phyloP scores from a whole-genome alignment of 2,797 vertebrate species.

The Hapalemur alaotrensis region DNA sequence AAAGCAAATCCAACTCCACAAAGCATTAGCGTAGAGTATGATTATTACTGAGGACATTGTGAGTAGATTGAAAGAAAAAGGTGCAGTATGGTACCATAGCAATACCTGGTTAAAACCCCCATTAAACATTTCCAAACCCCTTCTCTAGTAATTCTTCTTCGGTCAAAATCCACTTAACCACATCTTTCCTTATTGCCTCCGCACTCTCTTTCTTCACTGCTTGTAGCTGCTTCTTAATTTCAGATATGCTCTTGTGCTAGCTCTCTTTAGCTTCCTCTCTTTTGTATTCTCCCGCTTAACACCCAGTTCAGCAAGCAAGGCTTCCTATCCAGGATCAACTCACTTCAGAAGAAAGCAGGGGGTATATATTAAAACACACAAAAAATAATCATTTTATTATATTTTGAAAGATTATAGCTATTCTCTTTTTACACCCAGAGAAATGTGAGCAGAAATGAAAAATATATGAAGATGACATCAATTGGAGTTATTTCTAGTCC shows the following conservation, averaged over 20 bases:
- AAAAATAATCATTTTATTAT: not conserved
- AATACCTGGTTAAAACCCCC: not conserved
- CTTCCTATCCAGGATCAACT: not conserved
- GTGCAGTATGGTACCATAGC: not conserved
- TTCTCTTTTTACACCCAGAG: not conserved
- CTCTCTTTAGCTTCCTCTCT: not conserved
- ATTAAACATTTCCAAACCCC: not conserved
- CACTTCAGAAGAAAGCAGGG: not conserved
- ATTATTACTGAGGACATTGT: not conserved
- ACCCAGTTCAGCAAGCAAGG: not conserved
- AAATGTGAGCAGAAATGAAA: slow-evolving; percentile 6
- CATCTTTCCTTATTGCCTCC: not conserved
- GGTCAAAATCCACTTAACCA: not conserved
- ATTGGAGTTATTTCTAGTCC: slow-evolving; percentile 6
- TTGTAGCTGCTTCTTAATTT: not conserved
- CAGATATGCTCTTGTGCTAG: not conserved
- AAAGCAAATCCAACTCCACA: not conserved
- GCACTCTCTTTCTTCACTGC: not conserved
- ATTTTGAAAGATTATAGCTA: not conserved
- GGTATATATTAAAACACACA: not conserved
- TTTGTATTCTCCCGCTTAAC: not conserved
- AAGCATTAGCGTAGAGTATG: not conserved
- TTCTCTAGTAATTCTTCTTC: not conserved
- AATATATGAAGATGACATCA: not conserved
- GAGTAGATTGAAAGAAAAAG: not conserved